phyloP scores from a whole-genome alignment of 2,797 vertebrate species.

The Enteromius thamalakanensis region DNA sequence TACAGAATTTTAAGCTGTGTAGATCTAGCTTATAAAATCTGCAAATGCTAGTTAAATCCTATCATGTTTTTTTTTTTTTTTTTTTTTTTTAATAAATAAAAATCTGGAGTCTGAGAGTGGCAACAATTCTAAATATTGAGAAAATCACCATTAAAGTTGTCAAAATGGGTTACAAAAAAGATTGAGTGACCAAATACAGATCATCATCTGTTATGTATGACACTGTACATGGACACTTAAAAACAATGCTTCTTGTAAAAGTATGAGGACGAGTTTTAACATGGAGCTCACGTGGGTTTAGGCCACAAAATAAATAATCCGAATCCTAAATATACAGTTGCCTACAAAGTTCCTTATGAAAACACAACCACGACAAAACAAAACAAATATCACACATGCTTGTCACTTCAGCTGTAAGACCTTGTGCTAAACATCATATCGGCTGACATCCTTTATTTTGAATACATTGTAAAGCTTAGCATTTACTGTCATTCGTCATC shows the following conservation, averaged over 20 bases:
- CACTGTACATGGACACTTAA: too few species aligned
- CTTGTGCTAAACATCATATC: constrained; percentile 1
- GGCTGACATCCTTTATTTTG: constrained; percentile 35
- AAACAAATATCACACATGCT: background rate
- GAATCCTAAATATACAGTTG: background rate
- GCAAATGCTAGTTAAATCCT: constrained; percentile 7
- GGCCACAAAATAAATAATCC: constrained; percentile 8
- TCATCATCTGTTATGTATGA: too few species aligned
- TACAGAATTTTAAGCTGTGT: background rate
- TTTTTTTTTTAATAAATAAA: background rate
- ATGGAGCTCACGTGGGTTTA: background rate
- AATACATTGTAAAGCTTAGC: constrained; percentile 31
- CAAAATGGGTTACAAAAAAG: too few species aligned
- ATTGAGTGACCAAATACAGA: too few species aligned
- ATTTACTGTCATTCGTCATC: constrained; percentile 32
- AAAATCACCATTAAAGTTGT: too few species aligned
- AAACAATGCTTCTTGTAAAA: background rate
- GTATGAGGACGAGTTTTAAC: background rate
- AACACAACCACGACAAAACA: background rate
- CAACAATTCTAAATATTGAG: too few species aligned
- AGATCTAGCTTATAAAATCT: background rate
- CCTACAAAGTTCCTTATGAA: constrained; percentile 1
- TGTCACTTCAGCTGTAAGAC: constrained; percentile 15
- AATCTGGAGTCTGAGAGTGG: too few species aligned
- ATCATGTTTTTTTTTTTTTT: background rate